Percentiles rank a stretch among this genome's conserved stretches.
Evolutionary conservation across 1,140 invertebrate species (phyloP).

Genomic region (Magallana ariakensis): DNA sequence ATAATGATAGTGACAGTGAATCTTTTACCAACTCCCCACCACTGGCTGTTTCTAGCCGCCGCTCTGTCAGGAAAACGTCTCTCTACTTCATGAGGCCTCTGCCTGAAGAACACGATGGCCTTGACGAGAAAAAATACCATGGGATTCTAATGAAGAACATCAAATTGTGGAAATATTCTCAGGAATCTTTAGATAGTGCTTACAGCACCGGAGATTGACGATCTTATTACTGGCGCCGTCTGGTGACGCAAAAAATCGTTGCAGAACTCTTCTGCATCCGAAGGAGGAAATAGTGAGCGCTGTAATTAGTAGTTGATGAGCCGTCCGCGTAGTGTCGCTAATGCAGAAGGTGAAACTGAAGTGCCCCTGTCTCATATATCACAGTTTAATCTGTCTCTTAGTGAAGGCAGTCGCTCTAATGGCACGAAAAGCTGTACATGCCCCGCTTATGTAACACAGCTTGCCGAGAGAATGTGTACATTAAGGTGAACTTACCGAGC

Average conservation of each 20-base stretch:
- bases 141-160: constrained; percentile 50
- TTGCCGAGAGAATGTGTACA: not conserved
- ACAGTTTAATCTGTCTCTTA: not conserved
- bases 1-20: constrained; percentile 2
- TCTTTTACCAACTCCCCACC: not conserved
- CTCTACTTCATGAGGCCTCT: constrained; percentile 24
- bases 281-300: constrained; percentile 8
- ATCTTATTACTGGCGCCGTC: constrained; percentile 8
- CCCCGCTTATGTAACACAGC: constrained; percentile 24
- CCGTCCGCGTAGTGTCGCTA: constrained; percentile 13
- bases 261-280: constrained; percentile 22
- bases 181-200: constrained; percentile 9
- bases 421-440: constrained; percentile 4
- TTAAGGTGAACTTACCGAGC: not conserved
- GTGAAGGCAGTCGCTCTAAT: not conserved
- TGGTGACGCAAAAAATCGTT: not conserved
- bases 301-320: constrained; percentile 6
- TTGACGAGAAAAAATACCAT: constrained; percentile 42
- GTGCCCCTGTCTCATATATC: constrained; percentile 23
- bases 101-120: constrained; percentile 21
- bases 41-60: not conserved
- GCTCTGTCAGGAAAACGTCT: not conserved
- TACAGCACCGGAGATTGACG: constrained; percentile 15
- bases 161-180: constrained; percentile 49
- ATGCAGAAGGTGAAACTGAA: constrained; percentile 11